Conservation (phyloP, 2,113 vertebrate species). For the Amphilophus citrinellus region DNA sequence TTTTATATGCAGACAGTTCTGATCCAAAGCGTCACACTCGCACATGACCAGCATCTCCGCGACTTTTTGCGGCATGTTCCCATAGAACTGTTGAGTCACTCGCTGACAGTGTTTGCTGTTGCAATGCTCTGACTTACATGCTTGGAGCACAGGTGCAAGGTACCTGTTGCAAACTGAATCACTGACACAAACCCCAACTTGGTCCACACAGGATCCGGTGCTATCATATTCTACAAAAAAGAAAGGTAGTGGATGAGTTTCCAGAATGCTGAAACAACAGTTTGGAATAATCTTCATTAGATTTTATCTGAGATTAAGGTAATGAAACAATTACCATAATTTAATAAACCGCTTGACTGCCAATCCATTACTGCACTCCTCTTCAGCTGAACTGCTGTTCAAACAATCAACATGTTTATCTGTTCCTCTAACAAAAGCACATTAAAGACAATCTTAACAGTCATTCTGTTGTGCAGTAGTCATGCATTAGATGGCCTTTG, state of each 20-base stretch:
- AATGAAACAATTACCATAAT: constrained; percentile 74
- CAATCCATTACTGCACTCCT: constrained; percentile 72
- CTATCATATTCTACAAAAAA: constrained; percentile 71
- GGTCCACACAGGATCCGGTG: constrained; percentile 84
- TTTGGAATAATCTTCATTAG: background rate
- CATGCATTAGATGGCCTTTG: constrained; percentile 24
- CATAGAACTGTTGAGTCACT: constrained; percentile 84
- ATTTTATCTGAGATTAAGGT: background rate
- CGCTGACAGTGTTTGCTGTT: constrained; percentile 81
- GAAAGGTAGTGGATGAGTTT: background rate
- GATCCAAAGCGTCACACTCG: constrained; percentile 83
- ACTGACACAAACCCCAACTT: constrained; percentile 81
- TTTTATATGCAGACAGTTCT: constrained; percentile 82
- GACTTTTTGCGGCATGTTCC: constrained; percentile 81
- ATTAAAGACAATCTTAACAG: background rate
- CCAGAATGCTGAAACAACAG: background rate
- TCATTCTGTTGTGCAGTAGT: background rate
- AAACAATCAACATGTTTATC: constrained; percentile 56
- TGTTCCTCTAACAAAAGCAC: constrained; percentile 6
- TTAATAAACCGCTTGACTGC: constrained; percentile 79
- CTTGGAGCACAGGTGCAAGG: constrained; percentile 84
- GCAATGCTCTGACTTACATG: constrained; percentile 81
- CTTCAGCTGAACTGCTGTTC: constrained; percentile 67
- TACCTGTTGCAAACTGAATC: constrained; percentile 87
- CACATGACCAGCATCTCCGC: constrained; percentile 90